Percentiles rank a stretch among this genome's conserved stretches.
phyloP scores from a whole-genome alignment of 2,113 vertebrate species.

The Anser cygnoides region DNA sequence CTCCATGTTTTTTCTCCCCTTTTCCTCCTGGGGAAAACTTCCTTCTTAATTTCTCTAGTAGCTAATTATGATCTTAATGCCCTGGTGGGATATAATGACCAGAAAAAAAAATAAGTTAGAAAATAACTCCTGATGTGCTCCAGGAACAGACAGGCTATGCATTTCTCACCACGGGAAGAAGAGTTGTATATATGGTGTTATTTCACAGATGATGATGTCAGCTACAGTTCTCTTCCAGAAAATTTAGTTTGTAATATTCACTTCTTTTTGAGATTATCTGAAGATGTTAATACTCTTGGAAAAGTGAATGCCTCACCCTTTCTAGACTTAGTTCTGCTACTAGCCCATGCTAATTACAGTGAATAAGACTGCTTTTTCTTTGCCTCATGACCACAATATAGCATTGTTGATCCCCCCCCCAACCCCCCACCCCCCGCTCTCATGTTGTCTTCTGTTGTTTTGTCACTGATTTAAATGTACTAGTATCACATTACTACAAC shows the following conservation, averaged over 20 bases:
- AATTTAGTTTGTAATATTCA: background rate
- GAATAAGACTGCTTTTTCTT: background rate
- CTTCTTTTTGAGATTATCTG: background rate
- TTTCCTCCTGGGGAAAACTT: background rate
- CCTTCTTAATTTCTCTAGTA: background rate
- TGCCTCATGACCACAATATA: background rate
- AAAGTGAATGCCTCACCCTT: background rate
- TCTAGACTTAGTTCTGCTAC: background rate
- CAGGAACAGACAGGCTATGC: background rate
- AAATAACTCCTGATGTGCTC: background rate
- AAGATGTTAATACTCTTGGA: background rate
- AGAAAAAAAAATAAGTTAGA: background rate
- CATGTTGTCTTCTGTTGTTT: background rate
- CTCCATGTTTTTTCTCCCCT: background rate
- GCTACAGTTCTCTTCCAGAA: background rate
- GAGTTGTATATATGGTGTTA: background rate
- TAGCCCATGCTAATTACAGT: background rate
- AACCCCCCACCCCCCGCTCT: background rate
- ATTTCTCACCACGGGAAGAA: background rate
- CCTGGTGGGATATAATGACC: background rate
- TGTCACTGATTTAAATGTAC: background rate
- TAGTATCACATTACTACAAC: background rate
- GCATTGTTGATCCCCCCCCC: background rate
- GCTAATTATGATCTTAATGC: background rate
- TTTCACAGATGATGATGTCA: background rate